Percentiles rank a stretch among this genome's conserved stretches.
Conservation (phyloP, 35 echinoderm and acorn worm genomes). For the Lytechinus pictus region DNA sequence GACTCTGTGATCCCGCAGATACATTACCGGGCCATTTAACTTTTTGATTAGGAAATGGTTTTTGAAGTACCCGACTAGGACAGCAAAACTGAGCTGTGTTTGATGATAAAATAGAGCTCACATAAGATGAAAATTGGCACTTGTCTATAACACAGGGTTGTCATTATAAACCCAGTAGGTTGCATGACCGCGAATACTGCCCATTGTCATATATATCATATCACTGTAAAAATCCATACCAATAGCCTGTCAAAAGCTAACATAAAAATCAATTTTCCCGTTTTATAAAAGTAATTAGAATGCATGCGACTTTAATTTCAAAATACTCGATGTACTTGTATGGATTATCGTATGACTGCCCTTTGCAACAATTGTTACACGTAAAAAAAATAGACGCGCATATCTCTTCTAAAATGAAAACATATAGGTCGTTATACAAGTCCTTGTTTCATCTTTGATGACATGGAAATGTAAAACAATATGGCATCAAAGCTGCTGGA, state of each 20-base stretch:
- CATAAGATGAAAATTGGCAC: conserved; percentile 44
- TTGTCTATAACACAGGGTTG: conserved; percentile 45
- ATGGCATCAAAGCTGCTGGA: not conserved
- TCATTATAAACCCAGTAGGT: conserved; percentile 27
- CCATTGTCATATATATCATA: not conserved
- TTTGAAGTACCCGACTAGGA: conserved; percentile 54
- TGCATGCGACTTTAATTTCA: not conserved
- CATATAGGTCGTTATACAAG: not conserved
- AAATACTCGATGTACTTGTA: too few relatives aligned
- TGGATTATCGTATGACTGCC: too few relatives aligned
- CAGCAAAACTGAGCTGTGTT: not conserved
- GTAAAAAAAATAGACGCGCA: not conserved
- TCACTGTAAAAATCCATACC: not conserved
- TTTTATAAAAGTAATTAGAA: not conserved
- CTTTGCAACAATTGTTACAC: too few relatives aligned
- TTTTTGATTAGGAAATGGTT: conserved; percentile 49
- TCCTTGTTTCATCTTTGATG: not conserved
- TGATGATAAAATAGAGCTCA: not conserved
- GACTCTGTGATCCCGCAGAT: not conserved
- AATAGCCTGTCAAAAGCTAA: not conserved
- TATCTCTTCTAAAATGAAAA: not conserved
- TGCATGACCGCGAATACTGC: conserved; percentile 26
- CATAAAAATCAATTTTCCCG: not conserved
- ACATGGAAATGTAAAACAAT: not conserved
- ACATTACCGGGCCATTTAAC: conserved; percentile 30